Conservation (phyloP, 2,888 invertebrate genomes). For the Galerucella calmariensis region DNA sequence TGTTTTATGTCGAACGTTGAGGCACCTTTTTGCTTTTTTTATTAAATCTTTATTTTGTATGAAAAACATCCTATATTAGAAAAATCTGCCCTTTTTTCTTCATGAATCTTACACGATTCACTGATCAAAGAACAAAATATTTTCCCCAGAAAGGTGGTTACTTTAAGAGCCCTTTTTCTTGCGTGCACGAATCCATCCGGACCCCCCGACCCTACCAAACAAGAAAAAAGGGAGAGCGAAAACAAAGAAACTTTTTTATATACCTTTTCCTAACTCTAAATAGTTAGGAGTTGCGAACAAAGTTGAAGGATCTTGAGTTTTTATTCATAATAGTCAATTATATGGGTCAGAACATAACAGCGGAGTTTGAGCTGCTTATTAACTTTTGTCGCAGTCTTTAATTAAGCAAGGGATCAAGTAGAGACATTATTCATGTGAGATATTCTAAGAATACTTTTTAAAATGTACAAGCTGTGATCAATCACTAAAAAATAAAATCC, state of each 20-base stretch:
- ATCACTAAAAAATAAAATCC: no score
- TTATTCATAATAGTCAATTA: slow-evolving; percentile 49
- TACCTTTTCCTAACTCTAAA: slow-evolving; percentile 35
- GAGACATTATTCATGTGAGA: no score
- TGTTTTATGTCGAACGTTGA: neutral
- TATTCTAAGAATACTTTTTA: no score
- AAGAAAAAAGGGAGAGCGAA: slow-evolving; percentile 28
- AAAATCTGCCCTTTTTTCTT: slow-evolving; percentile 20
- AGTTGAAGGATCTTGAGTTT: slow-evolving; percentile 31
- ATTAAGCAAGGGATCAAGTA: no score
- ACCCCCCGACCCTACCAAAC: slow-evolving; percentile 26
- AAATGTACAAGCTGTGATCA: no score
- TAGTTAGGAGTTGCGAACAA: slow-evolving; percentile 41
- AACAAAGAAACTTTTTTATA: slow-evolving; percentile 50
- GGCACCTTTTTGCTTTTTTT: neutral
- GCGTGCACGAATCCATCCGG: slow-evolving; percentile 32
- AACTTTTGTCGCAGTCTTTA: neutral
- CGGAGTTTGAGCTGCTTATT: slow-evolving; percentile 16
- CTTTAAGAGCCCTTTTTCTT: slow-evolving; percentile 19
- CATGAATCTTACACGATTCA: slow-evolving; percentile 12
- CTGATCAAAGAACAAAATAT: slow-evolving; percentile 29
- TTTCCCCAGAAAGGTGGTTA: slow-evolving; percentile 22
- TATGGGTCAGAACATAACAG: slow-evolving; percentile 39
- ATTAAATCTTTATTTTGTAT: slow-evolving; percentile 14
- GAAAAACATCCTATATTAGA: slow-evolving; percentile 20